A percentile compares a stretch with the other conserved stretches of the same genome.
phyloP scores from a whole-genome alignment of 1,140 invertebrate genomes.

The Megathymus violae region DNA sequence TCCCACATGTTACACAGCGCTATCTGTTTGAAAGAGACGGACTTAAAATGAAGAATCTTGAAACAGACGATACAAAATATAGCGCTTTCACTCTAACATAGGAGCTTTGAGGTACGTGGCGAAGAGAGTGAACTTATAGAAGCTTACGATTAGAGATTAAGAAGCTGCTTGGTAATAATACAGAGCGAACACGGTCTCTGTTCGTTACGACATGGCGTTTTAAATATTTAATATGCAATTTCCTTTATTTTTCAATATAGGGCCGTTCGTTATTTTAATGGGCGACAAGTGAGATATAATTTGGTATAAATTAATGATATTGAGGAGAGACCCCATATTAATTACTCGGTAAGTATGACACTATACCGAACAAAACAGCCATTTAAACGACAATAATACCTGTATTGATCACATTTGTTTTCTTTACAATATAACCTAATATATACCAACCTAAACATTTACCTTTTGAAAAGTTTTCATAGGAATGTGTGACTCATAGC shows the following conservation, averaged over 20 bases:
- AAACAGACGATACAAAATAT: constrained; percentile 33
- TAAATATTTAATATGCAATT: constrained; percentile 82
- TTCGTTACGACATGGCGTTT: constrained; percentile 71
- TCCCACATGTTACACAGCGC: constrained; percentile 52
- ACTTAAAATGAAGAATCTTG: constrained; percentile 38
- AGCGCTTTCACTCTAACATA: constrained; percentile 49
- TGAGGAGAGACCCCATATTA: neutral
- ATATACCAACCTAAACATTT: too few relatives aligned
- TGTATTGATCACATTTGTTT: neutral
- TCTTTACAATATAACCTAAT: too few relatives aligned
- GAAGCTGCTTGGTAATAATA: constrained; percentile 80
- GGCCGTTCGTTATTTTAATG: constrained; percentile 60
- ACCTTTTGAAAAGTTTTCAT: too few relatives aligned
- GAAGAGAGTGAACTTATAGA: constrained; percentile 51
- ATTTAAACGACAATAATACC: constrained; percentile 6
- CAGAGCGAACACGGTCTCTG: constrained; percentile 74
- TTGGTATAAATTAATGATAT: constrained; percentile 55
- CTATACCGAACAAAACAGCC: neutral
- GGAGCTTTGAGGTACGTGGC: constrained; percentile 45
- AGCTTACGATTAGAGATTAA: constrained; percentile 64
- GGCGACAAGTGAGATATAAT: constrained; percentile 59
- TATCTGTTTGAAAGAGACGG: constrained; percentile 63
- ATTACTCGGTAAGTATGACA: constrained; percentile 9
- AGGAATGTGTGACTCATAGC: too few relatives aligned
- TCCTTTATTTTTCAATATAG: constrained; percentile 70